Evolutionary conservation across 2,888 invertebrate genomes (phyloP).

Genomic region (Anthophora plumipes): DNA sequence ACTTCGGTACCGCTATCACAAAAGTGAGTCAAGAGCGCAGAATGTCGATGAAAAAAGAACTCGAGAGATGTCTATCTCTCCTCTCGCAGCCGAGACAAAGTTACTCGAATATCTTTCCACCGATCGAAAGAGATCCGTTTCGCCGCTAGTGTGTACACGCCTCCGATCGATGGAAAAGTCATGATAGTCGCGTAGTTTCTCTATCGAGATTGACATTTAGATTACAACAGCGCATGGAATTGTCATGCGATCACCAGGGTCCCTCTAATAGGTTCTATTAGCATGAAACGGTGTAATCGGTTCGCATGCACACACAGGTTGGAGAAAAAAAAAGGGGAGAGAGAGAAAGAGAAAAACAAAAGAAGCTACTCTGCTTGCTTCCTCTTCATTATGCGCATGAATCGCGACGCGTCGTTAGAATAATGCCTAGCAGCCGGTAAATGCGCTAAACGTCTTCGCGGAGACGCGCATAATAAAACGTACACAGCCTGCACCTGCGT

Average conservation of each 20-base stretch:
- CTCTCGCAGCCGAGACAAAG: slow-evolving; percentile 4
- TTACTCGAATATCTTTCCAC: not conserved
- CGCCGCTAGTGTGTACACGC: not conserved
- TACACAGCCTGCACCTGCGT: slow-evolving; percentile 55
- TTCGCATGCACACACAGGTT: slow-evolving; percentile 45
- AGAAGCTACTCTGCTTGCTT: slow-evolving; percentile 20
- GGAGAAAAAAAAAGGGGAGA: slow-evolving; percentile 45
- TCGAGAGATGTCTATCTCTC: not conserved
- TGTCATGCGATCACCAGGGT: slow-evolving; percentile 41
- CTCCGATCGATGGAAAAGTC: slow-evolving; percentile 43
- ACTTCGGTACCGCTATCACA: too few relatives aligned
- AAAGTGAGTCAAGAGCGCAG: slow-evolving; percentile 8
- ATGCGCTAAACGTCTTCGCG: slow-evolving; percentile 56
- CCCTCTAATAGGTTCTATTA: slow-evolving; percentile 62
- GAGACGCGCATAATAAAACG: slow-evolving; percentile 64
- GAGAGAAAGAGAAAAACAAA: slow-evolving; percentile 18
- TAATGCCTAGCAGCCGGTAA: slow-evolving; percentile 35
- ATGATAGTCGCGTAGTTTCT: slow-evolving; percentile 31
- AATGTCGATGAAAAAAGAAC: not conserved
- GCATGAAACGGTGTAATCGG: slow-evolving; percentile 61
- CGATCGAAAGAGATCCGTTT: slow-evolving; percentile 34
- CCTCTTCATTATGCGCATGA: slow-evolving; percentile 44
- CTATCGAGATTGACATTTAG: slow-evolving; percentile 55
- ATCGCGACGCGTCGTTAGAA: slow-evolving; percentile 55
- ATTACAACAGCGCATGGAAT: slow-evolving; percentile 38